Base-by-base conservation (phyloP, 2,888 invertebrate genomes). In the Invenusta paracnida region DNA sequence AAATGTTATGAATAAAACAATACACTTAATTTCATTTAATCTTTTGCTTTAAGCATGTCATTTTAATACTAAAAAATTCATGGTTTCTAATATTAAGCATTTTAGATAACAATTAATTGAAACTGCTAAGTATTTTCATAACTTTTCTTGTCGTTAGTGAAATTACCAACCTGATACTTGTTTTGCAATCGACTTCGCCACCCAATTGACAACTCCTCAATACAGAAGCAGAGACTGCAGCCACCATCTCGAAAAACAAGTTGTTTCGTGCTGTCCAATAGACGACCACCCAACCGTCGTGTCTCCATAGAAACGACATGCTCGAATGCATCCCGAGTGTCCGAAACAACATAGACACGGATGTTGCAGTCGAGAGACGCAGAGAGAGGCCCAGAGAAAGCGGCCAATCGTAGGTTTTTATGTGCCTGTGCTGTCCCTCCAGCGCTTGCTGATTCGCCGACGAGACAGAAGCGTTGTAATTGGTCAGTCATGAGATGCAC, bases 261-360 rank as follows among this genome's bases (percentile, higher is more conserved):
- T 73, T 94, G 94, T 90, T 95, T 94, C 0, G 97, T 96, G 90
- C 96, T 96, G 91, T 96, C 96, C 88, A 98, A 93, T 86, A 97
- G 93, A 87, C 94, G 94, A 11, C 96, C 96, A 0, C 97, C 96
- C 83, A 95, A 93, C 87, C 92, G 92, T 86, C 92, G 92, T 5
- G 73, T 73, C 89, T 93, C 93, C 86, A 93, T 92, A 30, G 27
- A 0, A 1, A 85, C 30, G 13, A 85, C 86, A 48, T 31, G 95
- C 92, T 97, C 95, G 90, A 96, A 94, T 29, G 96, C 95, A 88
- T 96, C 96, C 85, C 95, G 95, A 2, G 96, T 96, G 90, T 98
- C 97, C 90, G 96, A 96, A 86, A 98, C 94, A 85, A 96, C 95
- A 91, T 98, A 97, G 84, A 98, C 95, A 88, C 96, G 93, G 87